A percentile compares a stretch with the other conserved stretches of the same genome.
Conservation (phyloP, 53 echinoderm and acorn worm genomes). For the Mesocentrotus franciscanus region DNA sequence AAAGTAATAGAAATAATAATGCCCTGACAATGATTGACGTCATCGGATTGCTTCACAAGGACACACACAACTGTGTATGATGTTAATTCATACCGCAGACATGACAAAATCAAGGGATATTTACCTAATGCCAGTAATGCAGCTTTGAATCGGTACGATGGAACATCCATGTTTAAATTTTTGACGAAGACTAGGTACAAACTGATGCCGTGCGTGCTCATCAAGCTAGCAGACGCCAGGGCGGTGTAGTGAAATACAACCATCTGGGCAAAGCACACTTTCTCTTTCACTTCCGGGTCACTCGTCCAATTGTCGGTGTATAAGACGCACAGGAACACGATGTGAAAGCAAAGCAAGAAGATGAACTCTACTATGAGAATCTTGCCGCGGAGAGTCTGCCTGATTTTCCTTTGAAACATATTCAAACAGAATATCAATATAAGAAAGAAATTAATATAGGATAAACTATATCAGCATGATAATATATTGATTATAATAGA, state of each 20-base stretch:
- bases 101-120: neutral
- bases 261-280: neutral
- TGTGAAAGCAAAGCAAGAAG: neutral
- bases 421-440: neutral
- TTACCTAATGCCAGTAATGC: neutral
- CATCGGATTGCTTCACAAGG: too few relatives aligned
- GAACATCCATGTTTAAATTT: neutral
- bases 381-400: neutral
- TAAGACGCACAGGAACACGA: neutral
- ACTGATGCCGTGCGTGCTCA: neutral
- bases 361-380: conserved; percentile 6
- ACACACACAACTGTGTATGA: too few relatives aligned
- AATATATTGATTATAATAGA: too few relatives aligned
- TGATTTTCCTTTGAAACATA: neutral
- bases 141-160: neutral
- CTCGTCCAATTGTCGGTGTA: neutral
- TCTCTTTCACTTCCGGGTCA: conserved; percentile 9
- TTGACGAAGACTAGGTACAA: neutral
- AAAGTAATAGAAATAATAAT: too few relatives aligned
- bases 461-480: neutral
- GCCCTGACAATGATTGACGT: too few relatives aligned
- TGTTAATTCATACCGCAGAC: too few relatives aligned
- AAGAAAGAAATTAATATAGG: neutral
- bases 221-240: neutral
- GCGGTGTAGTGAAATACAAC: neutral